Evolutionary conservation across 1,140 invertebrate genomes (phyloP), one percentile per base, ranked within the genome.

Genomic region (Caenorhabditis remanei): DNA sequence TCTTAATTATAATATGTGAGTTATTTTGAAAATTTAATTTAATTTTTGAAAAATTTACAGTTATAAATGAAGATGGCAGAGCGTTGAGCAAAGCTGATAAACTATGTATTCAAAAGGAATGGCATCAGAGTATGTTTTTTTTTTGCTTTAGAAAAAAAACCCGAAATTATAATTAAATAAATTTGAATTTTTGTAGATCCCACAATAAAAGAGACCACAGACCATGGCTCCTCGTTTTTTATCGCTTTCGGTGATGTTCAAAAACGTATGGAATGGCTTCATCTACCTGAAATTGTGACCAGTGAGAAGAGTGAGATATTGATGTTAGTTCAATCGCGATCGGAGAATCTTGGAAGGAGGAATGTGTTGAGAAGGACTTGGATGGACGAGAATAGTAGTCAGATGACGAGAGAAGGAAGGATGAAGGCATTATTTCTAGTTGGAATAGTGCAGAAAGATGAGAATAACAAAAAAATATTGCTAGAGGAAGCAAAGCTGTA

Each of bases 321-420:
- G 43, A 79, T 79, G 43, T 1, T 79, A 11, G 71, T 79, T 32
- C 9, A 24, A 13, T 79, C 71, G 2, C 50, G n/a, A 32, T 8
- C 46, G 9, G n/a, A 79, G 8, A 79, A 50, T 41, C 53, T 50
- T 32, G 43, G 13, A 50, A 53, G 71, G 19, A n/a, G 71, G 0
- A 79, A 79, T 41, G 71, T 79, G 13, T 32, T 79, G 13, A 48
- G 71, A 24, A 50, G n/a, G 9, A 79, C 46, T n/a, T 79, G 71
- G 71, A 79, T 79, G 71, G 53, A 79, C 53, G 24, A 50, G 46
- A 24, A 53, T 1, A 21, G 32, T 24, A 50, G n/a, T 21, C 11
- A 79, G 24, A 50, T 50, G n/a, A 24, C 32, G 11, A 24, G 11
- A 7, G 40, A 53, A 5, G n/a, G n/a, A 53, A 50, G 71, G 13